phyloP scores from a whole-genome alignment of 2,113 vertebrate genomes.

The Scomber scombrus region DNA sequence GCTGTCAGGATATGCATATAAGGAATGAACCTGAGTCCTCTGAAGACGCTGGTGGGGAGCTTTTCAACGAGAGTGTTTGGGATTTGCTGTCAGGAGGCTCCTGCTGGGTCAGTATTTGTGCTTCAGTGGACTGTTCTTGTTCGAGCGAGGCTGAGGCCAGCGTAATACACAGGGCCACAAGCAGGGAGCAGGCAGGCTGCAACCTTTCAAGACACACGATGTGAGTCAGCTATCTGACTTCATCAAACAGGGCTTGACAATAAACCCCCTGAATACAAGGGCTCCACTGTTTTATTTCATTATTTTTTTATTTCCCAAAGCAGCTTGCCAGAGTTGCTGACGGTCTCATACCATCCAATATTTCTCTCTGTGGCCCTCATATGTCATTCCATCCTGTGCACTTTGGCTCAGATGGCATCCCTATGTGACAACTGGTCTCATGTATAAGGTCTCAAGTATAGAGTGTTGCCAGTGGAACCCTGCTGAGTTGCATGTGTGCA shows the following conservation, averaged over 20 bases:
- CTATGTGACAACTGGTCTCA: conserved; percentile 75
- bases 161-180: conserved; percentile 57
- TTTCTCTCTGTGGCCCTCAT: conserved; percentile 75
- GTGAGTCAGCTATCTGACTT: conserved; percentile 81
- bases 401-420: conserved; percentile 72
- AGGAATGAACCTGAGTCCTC: conserved; percentile 29
- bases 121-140: conserved; percentile 59
- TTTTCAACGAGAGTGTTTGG: conserved; percentile 4
- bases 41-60: conserved; percentile 11
- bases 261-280: conserved; percentile 79
- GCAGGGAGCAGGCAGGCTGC: conserved; percentile 46
- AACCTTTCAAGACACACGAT: conserved; percentile 71
- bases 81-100: conserved; percentile 52
- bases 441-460: conserved; percentile 68
- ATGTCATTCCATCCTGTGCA: conserved; percentile 77
- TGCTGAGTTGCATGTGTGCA: neutral
- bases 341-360: conserved; percentile 74
- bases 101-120: conserved; percentile 62
- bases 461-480: conserved; percentile 38
- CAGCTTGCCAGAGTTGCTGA: conserved; percentile 77
- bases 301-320: conserved; percentile 82
- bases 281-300: conserved; percentile 78
- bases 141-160: conserved; percentile 48
- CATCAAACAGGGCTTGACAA: conserved; percentile 83
- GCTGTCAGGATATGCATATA: conserved; percentile 40